These are phyloP conservation scores for Magallana nippona DNA, from an alignment of 2,888 invertebrate genomes.

Conservation along the genomic window DNA sequence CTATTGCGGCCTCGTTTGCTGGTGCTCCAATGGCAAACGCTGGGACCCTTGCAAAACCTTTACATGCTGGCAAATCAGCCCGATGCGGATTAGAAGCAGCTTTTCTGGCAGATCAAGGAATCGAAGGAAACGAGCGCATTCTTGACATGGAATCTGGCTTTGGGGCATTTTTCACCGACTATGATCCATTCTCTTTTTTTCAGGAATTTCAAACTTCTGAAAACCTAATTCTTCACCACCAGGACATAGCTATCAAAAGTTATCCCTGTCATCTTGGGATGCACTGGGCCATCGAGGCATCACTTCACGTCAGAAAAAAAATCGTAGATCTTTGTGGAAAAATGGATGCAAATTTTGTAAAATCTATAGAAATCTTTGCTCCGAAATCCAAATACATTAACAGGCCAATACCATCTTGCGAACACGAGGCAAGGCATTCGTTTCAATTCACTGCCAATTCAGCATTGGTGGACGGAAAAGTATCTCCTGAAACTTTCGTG, in stretches of 20 bases:
- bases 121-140: slow-evolving; percentile 68
- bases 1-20: slow-evolving; percentile 70
- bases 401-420: slow-evolving; percentile 63
- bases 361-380: slow-evolving; percentile 57
- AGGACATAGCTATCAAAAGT: slow-evolving; percentile 61
- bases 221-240: slow-evolving; percentile 59
- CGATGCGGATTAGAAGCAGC: slow-evolving; percentile 69
- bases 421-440: slow-evolving; percentile 70
- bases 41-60: slow-evolving; percentile 69
- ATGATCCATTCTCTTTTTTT: slow-evolving; percentile 60
- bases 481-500: slow-evolving; percentile 59
- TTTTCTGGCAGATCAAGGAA: slow-evolving; percentile 63
- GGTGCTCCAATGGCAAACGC: slow-evolving; percentile 73
- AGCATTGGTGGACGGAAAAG: slow-evolving; percentile 65
- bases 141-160: slow-evolving; percentile 67
- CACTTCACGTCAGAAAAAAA: slow-evolving; percentile 49
- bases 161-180: slow-evolving; percentile 70
- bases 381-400: slow-evolving; percentile 69
- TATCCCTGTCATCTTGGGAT: slow-evolving; percentile 74
- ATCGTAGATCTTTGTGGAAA: slow-evolving; percentile 14
- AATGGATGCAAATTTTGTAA: slow-evolving; percentile 48
- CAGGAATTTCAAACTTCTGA: slow-evolving; percentile 40
- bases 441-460: slow-evolving; percentile 69
- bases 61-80: slow-evolving; percentile 69
- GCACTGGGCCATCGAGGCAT: slow-evolving; percentile 72